Conservation (phyloP, 2,797 vertebrate species). For the Harpagifer antarcticus region DNA sequence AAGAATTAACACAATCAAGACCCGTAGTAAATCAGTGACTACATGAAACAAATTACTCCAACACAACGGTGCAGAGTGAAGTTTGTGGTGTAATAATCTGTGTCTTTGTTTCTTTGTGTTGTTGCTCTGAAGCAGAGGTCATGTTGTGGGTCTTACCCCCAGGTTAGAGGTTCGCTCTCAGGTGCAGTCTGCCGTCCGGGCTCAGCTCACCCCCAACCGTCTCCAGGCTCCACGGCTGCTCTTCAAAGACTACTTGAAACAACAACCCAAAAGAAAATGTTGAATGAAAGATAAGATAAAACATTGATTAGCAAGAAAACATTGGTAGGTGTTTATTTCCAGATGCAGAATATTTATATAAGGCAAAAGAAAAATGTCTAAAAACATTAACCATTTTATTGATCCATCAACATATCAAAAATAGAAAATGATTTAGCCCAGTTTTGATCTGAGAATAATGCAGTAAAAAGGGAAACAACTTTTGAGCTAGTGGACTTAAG, state of each 20-base stretch:
- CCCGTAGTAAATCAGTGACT: constrained; percentile 19
- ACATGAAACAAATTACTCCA: constrained; percentile 21
- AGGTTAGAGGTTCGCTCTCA: constrained; percentile 65
- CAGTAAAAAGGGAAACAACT: background rate
- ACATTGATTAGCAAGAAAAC: constrained; percentile 69
- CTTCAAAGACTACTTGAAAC: constrained; percentile 76
- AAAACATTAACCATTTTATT: too few relatives aligned
- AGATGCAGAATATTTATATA: constrained; percentile 38
- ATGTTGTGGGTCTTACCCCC: constrained; percentile 56
- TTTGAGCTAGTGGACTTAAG: background rate
- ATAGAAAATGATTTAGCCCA: background rate
- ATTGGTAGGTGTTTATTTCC: constrained; percentile 49
- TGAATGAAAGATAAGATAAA: constrained; percentile 56
- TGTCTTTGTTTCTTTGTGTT: constrained; percentile 64
- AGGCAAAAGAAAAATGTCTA: constrained; percentile 18
- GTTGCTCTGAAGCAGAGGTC: constrained; percentile 64
- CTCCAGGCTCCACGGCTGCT: constrained; percentile 66
- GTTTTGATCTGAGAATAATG: background rate
- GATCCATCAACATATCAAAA: too few relatives aligned
- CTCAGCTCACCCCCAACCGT: constrained; percentile 53
- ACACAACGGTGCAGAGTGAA: background rate
- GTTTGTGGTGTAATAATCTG: constrained; percentile 25
- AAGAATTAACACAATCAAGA: constrained; percentile 38
- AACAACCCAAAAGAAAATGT: constrained; percentile 19
- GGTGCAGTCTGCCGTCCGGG: constrained; percentile 52